phyloP scores from a whole-genome alignment of 2,888 invertebrate species.

The Atrina japonica region DNA sequence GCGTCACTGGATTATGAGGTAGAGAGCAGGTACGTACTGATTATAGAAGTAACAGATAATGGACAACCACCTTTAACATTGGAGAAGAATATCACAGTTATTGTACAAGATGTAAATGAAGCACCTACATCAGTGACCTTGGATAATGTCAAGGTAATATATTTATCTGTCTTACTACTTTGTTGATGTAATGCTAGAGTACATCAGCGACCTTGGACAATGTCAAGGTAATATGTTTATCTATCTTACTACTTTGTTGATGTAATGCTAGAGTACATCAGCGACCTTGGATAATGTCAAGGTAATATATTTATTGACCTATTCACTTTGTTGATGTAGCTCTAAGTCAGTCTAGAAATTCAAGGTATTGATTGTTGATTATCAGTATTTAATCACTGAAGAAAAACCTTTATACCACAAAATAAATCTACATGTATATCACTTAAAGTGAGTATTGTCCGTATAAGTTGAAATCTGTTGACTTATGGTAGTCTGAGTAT shows the following conservation, averaged over 20 bases:
- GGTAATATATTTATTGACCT: too few species aligned
- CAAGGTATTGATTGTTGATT: too few species aligned
- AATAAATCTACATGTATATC: too few species aligned
- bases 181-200: neutral
- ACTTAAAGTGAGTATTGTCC: too few species aligned
- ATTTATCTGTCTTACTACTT: neutral
- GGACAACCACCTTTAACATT: slow-evolving; percentile 48
- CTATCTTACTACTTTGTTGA: neutral
- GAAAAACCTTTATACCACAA: too few species aligned
- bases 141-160: slow-evolving; percentile 44
- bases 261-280: too few species aligned
- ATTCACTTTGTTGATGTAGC: too few species aligned
- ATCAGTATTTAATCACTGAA: too few species aligned
- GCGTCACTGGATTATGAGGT: slow-evolving; percentile 56
- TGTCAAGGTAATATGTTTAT: neutral
- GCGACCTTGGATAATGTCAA: slow-evolving; percentile 14
- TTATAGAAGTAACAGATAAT: slow-evolving; percentile 49
- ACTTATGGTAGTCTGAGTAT: too few species aligned
- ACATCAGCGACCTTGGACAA: neutral
- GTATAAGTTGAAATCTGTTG: too few species aligned
- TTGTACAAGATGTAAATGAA: slow-evolving; percentile 59
- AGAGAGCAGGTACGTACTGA: slow-evolving; percentile 28
- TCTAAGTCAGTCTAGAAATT: too few species aligned
- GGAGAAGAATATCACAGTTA: slow-evolving; percentile 46
- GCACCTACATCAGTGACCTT: slow-evolving; percentile 46